Percentiles rank a stretch among this genome's conserved stretches.
Conservation (phyloP, 1,140 invertebrate genomes). For the Zaprionus taronus region DNA sequence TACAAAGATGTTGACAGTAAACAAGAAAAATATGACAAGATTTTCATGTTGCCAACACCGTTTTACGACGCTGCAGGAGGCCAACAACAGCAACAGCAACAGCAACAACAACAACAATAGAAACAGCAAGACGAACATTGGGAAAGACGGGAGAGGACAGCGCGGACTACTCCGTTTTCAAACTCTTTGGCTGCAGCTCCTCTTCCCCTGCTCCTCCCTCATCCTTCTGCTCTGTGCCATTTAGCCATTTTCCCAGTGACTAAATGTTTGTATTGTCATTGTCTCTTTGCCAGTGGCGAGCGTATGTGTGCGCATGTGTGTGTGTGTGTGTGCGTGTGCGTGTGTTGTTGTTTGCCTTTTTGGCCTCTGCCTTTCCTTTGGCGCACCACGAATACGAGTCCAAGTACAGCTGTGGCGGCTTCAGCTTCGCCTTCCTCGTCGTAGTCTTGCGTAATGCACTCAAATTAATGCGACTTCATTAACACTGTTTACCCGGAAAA, state of each 20-base stretch:
- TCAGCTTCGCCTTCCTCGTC: constrained; percentile 52
- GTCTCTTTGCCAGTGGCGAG: constrained; percentile 38
- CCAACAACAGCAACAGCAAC: constrained; percentile 5
- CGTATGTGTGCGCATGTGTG: constrained; percentile 11
- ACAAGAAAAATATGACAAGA: constrained; percentile 83
- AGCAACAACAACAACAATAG: not conserved
- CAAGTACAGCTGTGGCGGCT: constrained; percentile 29
- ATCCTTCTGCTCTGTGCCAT: constrained; percentile 22
- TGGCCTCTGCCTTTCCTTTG: constrained; percentile 29
- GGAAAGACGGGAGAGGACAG: constrained; percentile 22
- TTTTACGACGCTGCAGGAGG: constrained; percentile 55
- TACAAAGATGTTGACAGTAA: constrained; percentile 83
- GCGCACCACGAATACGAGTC: constrained; percentile 5
- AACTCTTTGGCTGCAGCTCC: constrained; percentile 58
- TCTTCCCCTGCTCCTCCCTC: constrained; percentile 6
- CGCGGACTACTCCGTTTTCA: constrained; percentile 18
- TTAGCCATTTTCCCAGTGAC: constrained; percentile 66
- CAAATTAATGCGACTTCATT: constrained; percentile 82
- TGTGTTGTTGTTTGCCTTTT: constrained; percentile 41
- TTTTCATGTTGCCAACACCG: constrained; percentile 74
- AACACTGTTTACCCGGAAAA: constrained; percentile 79
- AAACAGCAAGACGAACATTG: constrained; percentile 3
- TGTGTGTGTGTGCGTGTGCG: constrained; percentile 18
- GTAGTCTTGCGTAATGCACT: constrained; percentile 70
- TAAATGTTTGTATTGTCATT: constrained; percentile 73